These are phyloP conservation scores for Physocephala rufipes DNA, from an alignment of 2,888 invertebrate genomes.

Conservation along the genomic window DNA sequence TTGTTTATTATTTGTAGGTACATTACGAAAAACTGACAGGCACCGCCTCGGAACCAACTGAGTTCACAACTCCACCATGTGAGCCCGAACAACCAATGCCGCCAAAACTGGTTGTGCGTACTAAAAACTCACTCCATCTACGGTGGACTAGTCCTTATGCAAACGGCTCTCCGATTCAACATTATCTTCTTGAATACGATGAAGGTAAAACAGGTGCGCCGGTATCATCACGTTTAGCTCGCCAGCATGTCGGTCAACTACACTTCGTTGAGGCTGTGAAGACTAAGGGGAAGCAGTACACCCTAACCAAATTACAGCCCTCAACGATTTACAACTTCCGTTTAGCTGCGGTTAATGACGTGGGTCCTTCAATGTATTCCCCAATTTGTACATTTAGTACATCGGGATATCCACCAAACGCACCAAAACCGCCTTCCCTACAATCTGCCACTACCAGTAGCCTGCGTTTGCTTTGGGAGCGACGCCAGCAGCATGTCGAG, in stretches of 20 bases:
- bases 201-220: conserved; percentile 68
- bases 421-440: conserved; percentile 80
- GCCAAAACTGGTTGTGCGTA: conserved; percentile 77
- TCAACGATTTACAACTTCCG: conserved; percentile 85
- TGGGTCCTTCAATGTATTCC: conserved; percentile 79
- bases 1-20: conserved; percentile 44
- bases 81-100: conserved; percentile 82
- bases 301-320: conserved; percentile 78
- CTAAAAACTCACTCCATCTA: conserved; percentile 76
- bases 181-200: conserved; percentile 82
- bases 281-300: conserved; percentile 79
- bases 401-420: conserved; percentile 80
- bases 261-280: conserved; percentile 78
- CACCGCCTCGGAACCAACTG: conserved; percentile 78
- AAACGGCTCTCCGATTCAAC: conserved; percentile 81
- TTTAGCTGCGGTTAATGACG: conserved; percentile 82
- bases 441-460: conserved; percentile 70
- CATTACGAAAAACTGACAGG: conserved; percentile 77
- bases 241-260: conserved; percentile 58
- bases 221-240: conserved; percentile 32
- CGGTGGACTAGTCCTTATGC: conserved; percentile 79
- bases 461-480: conserved; percentile 78
- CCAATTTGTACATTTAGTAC: conserved; percentile 77
- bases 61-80: conserved; percentile 83
- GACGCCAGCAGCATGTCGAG: conserved; percentile 79